These are phyloP conservation scores for Scaptomyza pallida DNA, from an alignment of 1,140 invertebrate species.

Conservation along the genomic window DNA sequence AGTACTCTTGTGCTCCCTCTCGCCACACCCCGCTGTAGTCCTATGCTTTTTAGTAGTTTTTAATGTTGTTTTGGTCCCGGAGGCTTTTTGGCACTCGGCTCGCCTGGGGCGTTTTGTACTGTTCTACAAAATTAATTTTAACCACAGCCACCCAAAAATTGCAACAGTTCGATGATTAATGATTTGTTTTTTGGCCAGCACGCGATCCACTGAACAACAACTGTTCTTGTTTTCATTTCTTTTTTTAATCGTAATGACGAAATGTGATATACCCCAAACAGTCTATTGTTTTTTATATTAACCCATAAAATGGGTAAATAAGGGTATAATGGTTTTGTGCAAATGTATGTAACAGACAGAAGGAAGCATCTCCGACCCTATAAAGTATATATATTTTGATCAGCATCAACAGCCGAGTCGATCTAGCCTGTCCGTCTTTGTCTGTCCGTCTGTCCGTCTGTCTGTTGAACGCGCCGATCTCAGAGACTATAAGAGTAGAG, in stretches of 20 bases:
- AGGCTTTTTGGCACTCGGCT: conserved; percentile 42
- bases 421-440: too few species aligned
- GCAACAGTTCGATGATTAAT: conserved; percentile 80
- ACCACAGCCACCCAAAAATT: conserved; percentile 74
- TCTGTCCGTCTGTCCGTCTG: too few species aligned
- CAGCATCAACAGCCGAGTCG: too few species aligned
- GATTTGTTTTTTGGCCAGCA: conserved; percentile 60
- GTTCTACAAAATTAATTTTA: conserved; percentile 73
- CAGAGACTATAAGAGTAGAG: too few species aligned
- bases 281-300: too few species aligned
- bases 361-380: too few species aligned
- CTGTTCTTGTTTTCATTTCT: conserved; percentile 26
- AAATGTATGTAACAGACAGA: too few species aligned
- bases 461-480: too few species aligned
- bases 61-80: conserved; percentile 75
- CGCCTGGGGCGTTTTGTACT: conserved; percentile 61
- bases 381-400: too few species aligned
- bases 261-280: conserved; percentile 56
- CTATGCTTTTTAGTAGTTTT: conserved; percentile 74
- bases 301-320: too few species aligned
- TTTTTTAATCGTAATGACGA: conserved; percentile 32
- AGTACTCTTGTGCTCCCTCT: conserved; percentile 10
- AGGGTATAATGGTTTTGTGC: too few species aligned
- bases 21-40: conserved; percentile 15
- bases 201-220: conserved; percentile 49